These are phyloP conservation scores for Trichopoda pennipes DNA, from an alignment of 2,888 invertebrate species.

Conservation along the genomic window DNA sequence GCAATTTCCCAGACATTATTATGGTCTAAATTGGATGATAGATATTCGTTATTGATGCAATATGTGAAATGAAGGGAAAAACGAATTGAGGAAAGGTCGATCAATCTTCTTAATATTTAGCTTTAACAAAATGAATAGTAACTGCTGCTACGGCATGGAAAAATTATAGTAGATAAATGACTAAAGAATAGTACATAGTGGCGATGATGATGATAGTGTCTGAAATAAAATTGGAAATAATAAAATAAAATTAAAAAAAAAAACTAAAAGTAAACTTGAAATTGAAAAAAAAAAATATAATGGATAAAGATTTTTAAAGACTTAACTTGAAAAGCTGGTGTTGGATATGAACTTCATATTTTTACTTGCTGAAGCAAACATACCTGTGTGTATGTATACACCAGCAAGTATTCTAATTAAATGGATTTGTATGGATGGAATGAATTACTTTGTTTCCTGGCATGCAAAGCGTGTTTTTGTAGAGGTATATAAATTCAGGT, in stretches of 20 bases:
- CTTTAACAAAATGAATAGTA: slow-evolving; percentile 5
- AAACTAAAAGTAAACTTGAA: not conserved
- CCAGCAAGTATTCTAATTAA: not conserved
- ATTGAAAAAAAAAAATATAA: not conserved
- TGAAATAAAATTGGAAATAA: not conserved
- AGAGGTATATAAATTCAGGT: too few relatives aligned
- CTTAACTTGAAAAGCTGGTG: slow-evolving; percentile 33
- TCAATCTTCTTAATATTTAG: slow-evolving; percentile 4
- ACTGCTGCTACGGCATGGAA: not conserved
- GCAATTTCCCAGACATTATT: slow-evolving; percentile 69
- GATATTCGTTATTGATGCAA: slow-evolving; percentile 61
- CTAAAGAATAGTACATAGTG: not conserved
- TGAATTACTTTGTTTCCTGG: slow-evolving; percentile 2
- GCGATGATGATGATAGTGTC: slow-evolving; percentile 8
- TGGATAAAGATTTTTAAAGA: slow-evolving; percentile 15
- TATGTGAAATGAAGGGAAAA: slow-evolving; percentile 42
- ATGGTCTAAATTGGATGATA: slow-evolving; percentile 69
- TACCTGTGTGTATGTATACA: not conserved
- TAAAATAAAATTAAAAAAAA: slow-evolving; percentile 24
- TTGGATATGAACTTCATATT: not conserved
- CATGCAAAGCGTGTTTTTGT: too few relatives aligned
- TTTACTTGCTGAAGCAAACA: too few relatives aligned
- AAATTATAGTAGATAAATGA: not conserved
- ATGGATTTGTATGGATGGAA: not conserved
- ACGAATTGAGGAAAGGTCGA: slow-evolving; percentile 36